Conservation (phyloP, 2,888 invertebrate genomes). For the Heliconius aoede region DNA sequence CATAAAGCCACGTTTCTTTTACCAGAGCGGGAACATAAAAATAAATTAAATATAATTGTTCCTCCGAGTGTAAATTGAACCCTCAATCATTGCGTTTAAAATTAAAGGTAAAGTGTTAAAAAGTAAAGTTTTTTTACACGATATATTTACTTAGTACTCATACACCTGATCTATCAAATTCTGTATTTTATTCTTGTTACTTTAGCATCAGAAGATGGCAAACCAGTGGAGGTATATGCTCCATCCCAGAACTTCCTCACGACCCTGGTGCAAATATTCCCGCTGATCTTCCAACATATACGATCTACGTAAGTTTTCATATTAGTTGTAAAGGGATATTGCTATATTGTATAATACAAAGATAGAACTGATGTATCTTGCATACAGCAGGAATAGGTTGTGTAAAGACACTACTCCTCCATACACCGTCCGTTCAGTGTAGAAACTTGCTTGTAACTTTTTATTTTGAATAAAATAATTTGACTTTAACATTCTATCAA, state of each 20-base stretch:
- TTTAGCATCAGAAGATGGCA: slow-evolving; percentile 75
- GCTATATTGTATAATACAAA: too few species aligned
- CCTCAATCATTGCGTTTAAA: not conserved
- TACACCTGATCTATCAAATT: not conserved
- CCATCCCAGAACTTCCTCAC: slow-evolving; percentile 97
- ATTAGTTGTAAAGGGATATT: not conserved
- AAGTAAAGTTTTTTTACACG: too few species aligned
- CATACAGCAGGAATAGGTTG: too few species aligned
- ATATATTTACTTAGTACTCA: too few species aligned
- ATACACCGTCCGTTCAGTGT: too few species aligned
- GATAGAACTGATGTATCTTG: too few species aligned
- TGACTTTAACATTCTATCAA: too few species aligned
- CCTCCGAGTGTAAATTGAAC: not conserved
- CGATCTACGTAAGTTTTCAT: slow-evolving; percentile 84
- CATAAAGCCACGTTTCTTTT: not conserved
- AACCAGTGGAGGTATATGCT: slow-evolving; percentile 85
- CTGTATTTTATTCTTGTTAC: slow-evolving; percentile 8
- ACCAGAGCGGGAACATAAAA: not conserved
- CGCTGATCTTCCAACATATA: slow-evolving; percentile 96
- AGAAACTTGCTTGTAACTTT: too few species aligned
- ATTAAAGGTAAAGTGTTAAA: not conserved
- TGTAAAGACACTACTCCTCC: too few species aligned
- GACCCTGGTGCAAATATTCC: slow-evolving; percentile 97
- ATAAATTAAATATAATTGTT: not conserved
- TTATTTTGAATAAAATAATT: too few species aligned